Conservation (phyloP, 2,797 vertebrate species). For the Argya squamiceps region DNA sequence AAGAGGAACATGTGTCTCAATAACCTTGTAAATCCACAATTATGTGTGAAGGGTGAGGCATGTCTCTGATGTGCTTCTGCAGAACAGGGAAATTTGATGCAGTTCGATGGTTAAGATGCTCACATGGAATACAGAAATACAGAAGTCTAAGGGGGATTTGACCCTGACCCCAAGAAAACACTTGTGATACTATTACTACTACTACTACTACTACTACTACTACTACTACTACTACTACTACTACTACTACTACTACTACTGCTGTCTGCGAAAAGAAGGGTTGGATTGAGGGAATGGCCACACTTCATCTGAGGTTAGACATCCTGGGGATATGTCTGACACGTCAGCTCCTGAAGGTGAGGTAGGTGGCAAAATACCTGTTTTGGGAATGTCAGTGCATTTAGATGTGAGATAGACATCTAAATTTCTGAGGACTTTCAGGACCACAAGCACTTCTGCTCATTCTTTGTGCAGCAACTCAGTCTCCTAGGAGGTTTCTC, state of each 20-base stretch:
- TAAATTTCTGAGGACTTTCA: not conserved
- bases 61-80: not conserved
- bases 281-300: not conserved
- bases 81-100: not conserved
- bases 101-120: not conserved
- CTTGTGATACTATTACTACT: not conserved
- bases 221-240: no score
- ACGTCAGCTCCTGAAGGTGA: not conserved
- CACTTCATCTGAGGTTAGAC: not conserved
- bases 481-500: not conserved
- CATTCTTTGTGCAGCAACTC: not conserved
- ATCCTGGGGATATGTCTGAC: accelerated
- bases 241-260: not conserved
- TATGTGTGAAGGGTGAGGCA: accelerated
- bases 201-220: not conserved
- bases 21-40: not conserved
- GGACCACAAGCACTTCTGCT: not conserved
- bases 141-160: not conserved
- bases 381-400: not conserved
- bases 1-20: not conserved
- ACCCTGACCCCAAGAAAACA: not conserved
- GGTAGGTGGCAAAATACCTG: not conserved
- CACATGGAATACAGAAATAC: not conserved
- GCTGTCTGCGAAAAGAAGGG: not conserved
- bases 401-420: not conserved